Evolutionary conservation across 2,113 vertebrate genomes (phyloP), one percentile per base, ranked within the genome.

Genomic region (Platycercus adscitus): DNA sequence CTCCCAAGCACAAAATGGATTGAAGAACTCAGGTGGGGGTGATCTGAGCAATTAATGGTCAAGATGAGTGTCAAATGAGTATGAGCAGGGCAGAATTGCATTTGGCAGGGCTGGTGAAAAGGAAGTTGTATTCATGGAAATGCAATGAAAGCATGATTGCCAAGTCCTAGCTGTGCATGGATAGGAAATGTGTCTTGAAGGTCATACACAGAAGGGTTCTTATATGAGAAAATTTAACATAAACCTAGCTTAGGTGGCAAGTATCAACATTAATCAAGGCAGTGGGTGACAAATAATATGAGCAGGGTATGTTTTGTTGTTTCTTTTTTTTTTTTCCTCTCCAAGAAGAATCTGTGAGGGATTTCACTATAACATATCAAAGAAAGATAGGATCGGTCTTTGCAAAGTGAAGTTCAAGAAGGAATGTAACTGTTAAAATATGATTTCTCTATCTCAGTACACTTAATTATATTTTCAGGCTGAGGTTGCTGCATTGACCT

Each of bases 1-100:
- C 25, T 93, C 17, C 18, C 58, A 73, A 0, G 52, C 41, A 58
- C 2, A 3, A 26, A 75, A 46, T 39, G 16, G 58, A 61, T 65
- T 5, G 2, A 79, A 81, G n/a, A 76, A 65, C n/a, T 72, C 5
- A 2, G 18, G 29, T 5, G 17, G 12, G 7, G 1, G 0, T 84
- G 43, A 60, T 64, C 41, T 58, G 43, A 75, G 25, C 35, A 50
- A 47, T 53, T 88, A 82, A 56, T 61, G 53, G 24, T 44, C 3
- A 1, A 47, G 39, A 11, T 25, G 31, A 37, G 47, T 44, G 14
- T 33, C 4, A 1, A 55, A 44, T 65, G 49, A 33, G 26, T 81
- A 50, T 23, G 5, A 81, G n/a, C 44, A 94, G 49, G 37, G 43
- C 58, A 73, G 73, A 86, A 77, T 33, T 66, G 5, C 39, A 15